Evolutionary conservation across 2,888 invertebrate genomes (phyloP), one percentile per base, ranked within the genome.

Genomic region (Physocephala rufipes): DNA sequence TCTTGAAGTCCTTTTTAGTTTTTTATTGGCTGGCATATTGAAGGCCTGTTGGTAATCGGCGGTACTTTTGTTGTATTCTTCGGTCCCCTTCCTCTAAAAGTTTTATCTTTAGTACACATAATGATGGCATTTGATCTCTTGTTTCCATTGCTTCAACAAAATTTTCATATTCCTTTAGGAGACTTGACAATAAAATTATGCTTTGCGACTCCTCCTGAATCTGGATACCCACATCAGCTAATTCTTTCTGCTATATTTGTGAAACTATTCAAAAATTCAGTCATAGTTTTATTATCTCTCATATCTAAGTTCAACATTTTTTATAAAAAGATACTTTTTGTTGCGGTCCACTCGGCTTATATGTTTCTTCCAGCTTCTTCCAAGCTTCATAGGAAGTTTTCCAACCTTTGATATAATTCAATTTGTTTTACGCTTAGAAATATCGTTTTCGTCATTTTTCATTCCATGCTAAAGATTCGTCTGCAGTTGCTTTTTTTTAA

Each of bases 241-340:
- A 66, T 47, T 71, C n/a, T 72, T 19, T 72, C 45, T 1, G 63
- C 13, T 5, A 73, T 58, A 28, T 67, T 67, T 2, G 43, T 59
- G 13, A 73, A 75, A 21, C 26, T 5, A 45, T 70, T 71, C 15
- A 73, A 49, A 19, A 69, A 66, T 3, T 67, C 28, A 16, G 16
- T 62, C 30, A 68, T 47, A 36, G 62, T 62, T 1, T 24, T 62
- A 58, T 55, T 43, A 1, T 65, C 58, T 2, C 16, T 3, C 71
- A 71, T 67, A 12, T 24, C 53, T 1, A 63, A 30, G 12, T 64
- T 58, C 30, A 74, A 28, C 24, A 74, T 24, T 7, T 67, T 71
- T 75, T 75, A 28, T 73, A 73, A 0, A 74, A 61, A 28, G 64
- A 26, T 16, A 74, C 71, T 68, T 73, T 74, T 53, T 70, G 73